Base-by-base conservation (phyloP, 2,888 invertebrate genomes). In the Nomada lathburiana region DNA sequence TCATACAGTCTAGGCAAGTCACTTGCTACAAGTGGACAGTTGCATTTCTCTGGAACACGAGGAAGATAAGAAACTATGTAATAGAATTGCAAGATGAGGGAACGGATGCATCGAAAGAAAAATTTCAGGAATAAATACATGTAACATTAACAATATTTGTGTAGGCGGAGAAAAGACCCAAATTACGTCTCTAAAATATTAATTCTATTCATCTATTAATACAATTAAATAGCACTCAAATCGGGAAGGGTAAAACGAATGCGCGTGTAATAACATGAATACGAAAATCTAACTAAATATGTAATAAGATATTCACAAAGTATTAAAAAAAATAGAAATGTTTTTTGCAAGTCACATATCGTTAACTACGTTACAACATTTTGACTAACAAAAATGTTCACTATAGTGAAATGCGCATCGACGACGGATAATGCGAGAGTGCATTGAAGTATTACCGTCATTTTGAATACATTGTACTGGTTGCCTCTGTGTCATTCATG, bases 361-460 rank as follows among this genome's bases (percentile, higher is more conserved):
- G 74, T 67, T 65, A 29, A 20, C n/a, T n/a, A 57, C 20, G n/a
- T 29, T 26, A 44, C 18, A 62, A 80, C 70, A 68, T 36, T 79
- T 78, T 84, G 65, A 44, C 65, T 20, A 76, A 74, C 78, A 75
- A 85, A 84, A 78, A 76, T 80, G 83, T 76, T 77, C 82, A 80
- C 11, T 67, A 11, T 36, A 55, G 36, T 72, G 59, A 70, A 55
- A 62, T 55, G 57, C 65, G 59, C 10, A 52, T 60, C 52, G 11
- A 59, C 53, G 60, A 59, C 36, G 52, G 60, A 55, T 50, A 47
- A 68, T 59, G 18, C 36, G 62, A 79, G 53, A 59, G 23, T 75
- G 77, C 68, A 44, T 26, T 62, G 77, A 64, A 80, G 53, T 60
- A 10, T 52, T 50, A 68, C 55, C 68, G 50, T n/a, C 52, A 44